Percentiles rank a stretch among this genome's conserved stretches.
phyloP scores from a whole-genome alignment of 2,888 invertebrate species.

The Acleris laterana region DNA sequence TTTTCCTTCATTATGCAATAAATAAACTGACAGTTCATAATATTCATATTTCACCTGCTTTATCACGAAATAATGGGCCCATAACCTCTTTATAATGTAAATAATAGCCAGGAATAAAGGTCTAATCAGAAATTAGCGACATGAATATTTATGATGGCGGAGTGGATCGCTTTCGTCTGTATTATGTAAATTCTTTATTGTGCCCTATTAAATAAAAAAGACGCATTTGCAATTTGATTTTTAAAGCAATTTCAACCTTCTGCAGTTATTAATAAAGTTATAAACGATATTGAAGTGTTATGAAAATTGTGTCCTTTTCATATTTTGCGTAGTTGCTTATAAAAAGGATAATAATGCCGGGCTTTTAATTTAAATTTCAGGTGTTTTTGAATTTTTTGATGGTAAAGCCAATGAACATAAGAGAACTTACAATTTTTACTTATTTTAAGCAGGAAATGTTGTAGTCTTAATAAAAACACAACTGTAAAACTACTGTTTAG shows the following conservation, averaged over 20 bases:
- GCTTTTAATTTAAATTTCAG: too few species aligned
- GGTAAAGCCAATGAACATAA: too few species aligned
- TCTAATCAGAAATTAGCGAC: slow-evolving; percentile 32
- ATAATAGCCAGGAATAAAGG: slow-evolving; percentile 26
- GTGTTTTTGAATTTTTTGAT: too few species aligned
- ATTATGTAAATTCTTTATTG: slow-evolving; percentile 37
- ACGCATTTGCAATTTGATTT: slow-evolving; percentile 1
- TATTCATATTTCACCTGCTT: background rate
- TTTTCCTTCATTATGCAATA: background rate
- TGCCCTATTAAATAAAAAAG: slow-evolving; percentile 19
- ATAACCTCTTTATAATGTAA: slow-evolving; percentile 12
- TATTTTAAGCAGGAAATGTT: too few species aligned
- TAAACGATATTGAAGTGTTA: too few species aligned
- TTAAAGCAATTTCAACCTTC: background rate
- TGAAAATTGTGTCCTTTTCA: too few species aligned
- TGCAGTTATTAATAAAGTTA: too few species aligned
- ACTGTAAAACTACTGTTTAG: too few species aligned
- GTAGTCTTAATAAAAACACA: too few species aligned
- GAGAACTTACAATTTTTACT: too few species aligned
- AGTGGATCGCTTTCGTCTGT: slow-evolving; percentile 31
- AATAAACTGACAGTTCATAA: background rate
- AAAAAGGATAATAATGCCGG: too few species aligned
- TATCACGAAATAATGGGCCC: background rate
- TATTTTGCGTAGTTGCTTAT: too few species aligned
- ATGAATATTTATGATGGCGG: slow-evolving; percentile 33